Base-by-base conservation (phyloP, 2,888 invertebrate species). In the Chromoteleia sp. region DNA sequence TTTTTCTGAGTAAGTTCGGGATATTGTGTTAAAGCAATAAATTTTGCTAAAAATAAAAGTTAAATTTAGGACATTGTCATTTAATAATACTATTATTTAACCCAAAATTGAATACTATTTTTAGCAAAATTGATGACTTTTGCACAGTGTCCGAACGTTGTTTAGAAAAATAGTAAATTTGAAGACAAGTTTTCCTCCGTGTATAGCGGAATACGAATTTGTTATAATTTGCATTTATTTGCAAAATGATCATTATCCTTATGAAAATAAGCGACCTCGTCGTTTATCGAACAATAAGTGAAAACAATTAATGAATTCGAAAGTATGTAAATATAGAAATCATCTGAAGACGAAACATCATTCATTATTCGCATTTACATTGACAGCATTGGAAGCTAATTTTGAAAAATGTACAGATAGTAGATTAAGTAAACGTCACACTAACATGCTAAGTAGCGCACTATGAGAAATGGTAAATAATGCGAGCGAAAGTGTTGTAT, bases 401-500 rank as follows among this genome's bases (percentile, higher is more conserved):
- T 70, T 21, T 45, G 17, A 45, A 56, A 33, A 52, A 58, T 41
- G 41, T 8, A 48, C 25, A 21, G 36, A 58, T 25, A 21, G 29
- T 6, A 54, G 73, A 73, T 73, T 43, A 19, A 33, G 30, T 39
- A 43, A 65, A 45, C 48, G 74, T 65, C 33, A 65, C 65, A 65
- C 36, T 33, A 33, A 58, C 54, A 43, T 67, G 67, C 52, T 58
- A 75, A 75, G 67, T 67, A 67, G 58, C 50, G 48, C 59, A 56
- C 14, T n/a, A 25, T 56, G 39, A 59, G 54, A 67, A 76, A 59
- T 48, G 61, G 29, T 58, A 65, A 71, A 65, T 70, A 71, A 65
- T 56, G 65, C 63, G 25, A 58, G 71, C 63, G 71, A 78, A 78
- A 71, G 78, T 78, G 58, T 56, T 41, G 45, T 50, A 58, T 71